Evolutionary conservation across 2,888 invertebrate genomes (phyloP).

Genomic region (Venusia cambrica): DNA sequence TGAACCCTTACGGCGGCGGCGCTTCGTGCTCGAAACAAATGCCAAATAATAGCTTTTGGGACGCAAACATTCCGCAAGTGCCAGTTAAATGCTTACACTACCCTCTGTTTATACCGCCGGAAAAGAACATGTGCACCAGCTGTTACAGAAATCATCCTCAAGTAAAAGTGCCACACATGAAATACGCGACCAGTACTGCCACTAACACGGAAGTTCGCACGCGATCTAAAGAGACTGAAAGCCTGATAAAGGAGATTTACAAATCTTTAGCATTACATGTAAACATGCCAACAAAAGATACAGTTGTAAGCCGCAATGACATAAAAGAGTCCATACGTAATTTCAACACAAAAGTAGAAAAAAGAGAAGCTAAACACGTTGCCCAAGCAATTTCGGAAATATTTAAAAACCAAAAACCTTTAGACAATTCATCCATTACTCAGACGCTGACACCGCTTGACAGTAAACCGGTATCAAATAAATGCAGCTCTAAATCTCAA

Average conservation of each 20-base stretch:
- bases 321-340: constrained; percentile 1
- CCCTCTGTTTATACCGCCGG: constrained; percentile 53
- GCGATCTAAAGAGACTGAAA: constrained; percentile 54
- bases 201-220: constrained; percentile 52
- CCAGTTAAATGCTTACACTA: constrained; percentile 49
- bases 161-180: constrained; percentile 7
- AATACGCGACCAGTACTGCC: constrained; percentile 35
- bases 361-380: constrained; percentile 25
- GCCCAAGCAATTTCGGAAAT: constrained; percentile 38
- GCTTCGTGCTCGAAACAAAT: constrained; percentile 47
- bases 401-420: constrained; percentile 35
- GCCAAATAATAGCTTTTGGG: constrained; percentile 36
- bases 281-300: constrained; percentile 44
- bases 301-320: constrained; percentile 39
- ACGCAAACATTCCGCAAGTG: constrained; percentile 33
- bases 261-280: constrained; percentile 57
- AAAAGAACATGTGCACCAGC: constrained; percentile 41
- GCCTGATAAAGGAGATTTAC: constrained; percentile 68
- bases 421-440: constrained; percentile 32
- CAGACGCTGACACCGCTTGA: constrained; percentile 26
- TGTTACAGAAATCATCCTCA: constrained; percentile 40
- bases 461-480: constrained; percentile 27
- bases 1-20: constrained; percentile 40
- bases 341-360: constrained; percentile 18
- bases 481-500: constrained; percentile 23